A percentile compares a stretch with the other conserved stretches of the same genome.
Evolutionary conservation across 1,140 invertebrate genomes (phyloP).

Genomic region (Charaxes varanes): DNA sequence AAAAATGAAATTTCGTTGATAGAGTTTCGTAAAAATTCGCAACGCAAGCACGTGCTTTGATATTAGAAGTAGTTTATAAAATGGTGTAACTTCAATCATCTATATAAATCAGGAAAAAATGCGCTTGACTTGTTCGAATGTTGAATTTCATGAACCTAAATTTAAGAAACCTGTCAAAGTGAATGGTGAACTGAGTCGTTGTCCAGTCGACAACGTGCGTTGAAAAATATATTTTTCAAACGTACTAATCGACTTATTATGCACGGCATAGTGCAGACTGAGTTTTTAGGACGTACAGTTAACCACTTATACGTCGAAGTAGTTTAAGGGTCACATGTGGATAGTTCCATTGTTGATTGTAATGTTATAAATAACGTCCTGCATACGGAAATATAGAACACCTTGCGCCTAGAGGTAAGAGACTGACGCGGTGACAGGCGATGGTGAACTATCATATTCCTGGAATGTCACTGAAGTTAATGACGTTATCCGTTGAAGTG

Average conservation of each 20-base stretch:
- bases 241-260: slow-evolving; percentile 30
- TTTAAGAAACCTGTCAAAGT: slow-evolving; percentile 36
- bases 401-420: neutral
- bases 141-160: slow-evolving; percentile 36
- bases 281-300: slow-evolving; percentile 39
- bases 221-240: slow-evolving; percentile 25
- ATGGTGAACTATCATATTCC: too few relatives aligned
- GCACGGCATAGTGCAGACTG: slow-evolving; percentile 22
- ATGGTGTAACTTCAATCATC: slow-evolving; percentile 1
- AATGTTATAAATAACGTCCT: slow-evolving; percentile 18
- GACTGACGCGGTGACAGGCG: too few relatives aligned
- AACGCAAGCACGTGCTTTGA: too few relatives aligned
- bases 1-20: too few relatives aligned
- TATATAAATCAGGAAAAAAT: slow-evolving; percentile 13
- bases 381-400: slow-evolving; percentile 21
- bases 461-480: slow-evolving; percentile 9
- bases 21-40: too few relatives aligned
- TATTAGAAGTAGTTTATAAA: neutral
- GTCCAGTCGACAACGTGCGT: slow-evolving; percentile 16
- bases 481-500: slow-evolving; percentile 20
- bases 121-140: slow-evolving; percentile 22
- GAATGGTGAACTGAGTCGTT: slow-evolving; percentile 25
- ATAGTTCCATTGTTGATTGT: slow-evolving; percentile 24
- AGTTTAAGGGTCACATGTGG: slow-evolving; percentile 20
- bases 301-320: slow-evolving; percentile 25